phyloP scores from a whole-genome alignment of 2,797 vertebrate genomes.

The Lophotriccus pileatus region DNA sequence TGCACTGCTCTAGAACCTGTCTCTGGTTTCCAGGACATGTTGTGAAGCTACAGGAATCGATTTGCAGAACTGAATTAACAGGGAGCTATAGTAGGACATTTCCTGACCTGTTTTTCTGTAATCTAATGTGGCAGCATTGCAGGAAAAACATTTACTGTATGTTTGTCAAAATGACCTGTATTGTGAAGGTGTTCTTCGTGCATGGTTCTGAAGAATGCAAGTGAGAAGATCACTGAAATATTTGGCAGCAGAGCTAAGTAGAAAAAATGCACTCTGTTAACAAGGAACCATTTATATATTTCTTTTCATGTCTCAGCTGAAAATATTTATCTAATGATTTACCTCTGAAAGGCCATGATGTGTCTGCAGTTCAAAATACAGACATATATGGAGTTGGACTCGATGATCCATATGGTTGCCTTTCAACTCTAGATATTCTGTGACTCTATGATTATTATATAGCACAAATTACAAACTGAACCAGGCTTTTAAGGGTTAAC shows the following conservation, averaged over 20 bases:
- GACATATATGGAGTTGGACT: neutral
- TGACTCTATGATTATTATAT: neutral
- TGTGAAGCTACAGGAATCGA: neutral
- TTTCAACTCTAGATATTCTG: neutral
- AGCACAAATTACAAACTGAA: neutral
- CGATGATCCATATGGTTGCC: neutral
- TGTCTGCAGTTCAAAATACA: neutral
- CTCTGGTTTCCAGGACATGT: neutral
- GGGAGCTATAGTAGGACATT: neutral
- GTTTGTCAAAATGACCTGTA: neutral
- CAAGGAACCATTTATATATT: neutral
- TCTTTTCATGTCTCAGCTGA: neutral
- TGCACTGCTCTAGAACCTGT: neutral
- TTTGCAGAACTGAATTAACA: neutral
- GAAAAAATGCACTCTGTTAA: neutral
- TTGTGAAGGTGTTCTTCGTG: neutral
- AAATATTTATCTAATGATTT: neutral
- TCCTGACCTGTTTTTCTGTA: neutral
- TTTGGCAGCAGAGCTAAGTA: neutral
- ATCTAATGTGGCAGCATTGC: neutral
- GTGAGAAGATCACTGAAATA: neutral
- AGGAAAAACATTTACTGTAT: neutral
- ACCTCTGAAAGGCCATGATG: neutral
- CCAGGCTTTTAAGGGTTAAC: neutral
- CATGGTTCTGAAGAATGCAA: neutral